phyloP scores from a whole-genome alignment of 92 coral and sea anemone genomes.

The Phenganax subtilis region DNA sequence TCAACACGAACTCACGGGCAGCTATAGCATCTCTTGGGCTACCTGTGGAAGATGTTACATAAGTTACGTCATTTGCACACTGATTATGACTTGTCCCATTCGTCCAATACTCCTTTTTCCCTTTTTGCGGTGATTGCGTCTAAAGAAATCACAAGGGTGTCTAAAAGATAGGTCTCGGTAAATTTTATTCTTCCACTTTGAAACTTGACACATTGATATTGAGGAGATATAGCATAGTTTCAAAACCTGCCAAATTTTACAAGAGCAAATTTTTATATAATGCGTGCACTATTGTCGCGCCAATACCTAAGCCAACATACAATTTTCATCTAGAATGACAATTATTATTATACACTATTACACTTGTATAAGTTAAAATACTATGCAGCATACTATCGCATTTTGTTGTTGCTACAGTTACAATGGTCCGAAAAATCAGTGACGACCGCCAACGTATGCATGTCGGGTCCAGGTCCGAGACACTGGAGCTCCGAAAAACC shows the following conservation, averaged over 20 bases:
- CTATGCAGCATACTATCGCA: not conserved
- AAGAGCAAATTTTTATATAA: conserved; percentile 2
- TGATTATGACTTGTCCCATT: not conserved
- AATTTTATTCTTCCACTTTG: conserved; percentile 30
- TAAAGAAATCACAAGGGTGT: not conserved
- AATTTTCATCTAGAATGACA: not conserved
- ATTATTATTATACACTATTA: conserved; percentile 33
- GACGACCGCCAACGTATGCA: not conserved
- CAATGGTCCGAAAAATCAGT: conserved; percentile 9
- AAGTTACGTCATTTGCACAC: not conserved
- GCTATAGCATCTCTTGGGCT: conserved; percentile 91
- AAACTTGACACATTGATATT: conserved; percentile 25
- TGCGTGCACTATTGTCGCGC: not conserved
- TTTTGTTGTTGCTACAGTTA: conserved; percentile 9
- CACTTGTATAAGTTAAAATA: conserved; percentile 32
- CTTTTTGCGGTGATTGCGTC: not conserved
- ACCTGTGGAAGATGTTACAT: conserved; percentile 48
- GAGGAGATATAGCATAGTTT: conserved; percentile 39
- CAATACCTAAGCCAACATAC: conserved; percentile 20
- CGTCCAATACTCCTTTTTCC: not conserved
- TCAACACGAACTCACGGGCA: conserved; percentile 90
- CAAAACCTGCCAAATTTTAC: conserved; percentile 27
- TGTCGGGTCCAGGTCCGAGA: not conserved
- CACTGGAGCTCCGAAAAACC: not conserved
- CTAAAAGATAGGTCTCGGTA: not conserved